Evolutionary conservation across 92 coral and sea anemone genomes (phyloP).

Genomic region (Palythoa grandiflora): DNA sequence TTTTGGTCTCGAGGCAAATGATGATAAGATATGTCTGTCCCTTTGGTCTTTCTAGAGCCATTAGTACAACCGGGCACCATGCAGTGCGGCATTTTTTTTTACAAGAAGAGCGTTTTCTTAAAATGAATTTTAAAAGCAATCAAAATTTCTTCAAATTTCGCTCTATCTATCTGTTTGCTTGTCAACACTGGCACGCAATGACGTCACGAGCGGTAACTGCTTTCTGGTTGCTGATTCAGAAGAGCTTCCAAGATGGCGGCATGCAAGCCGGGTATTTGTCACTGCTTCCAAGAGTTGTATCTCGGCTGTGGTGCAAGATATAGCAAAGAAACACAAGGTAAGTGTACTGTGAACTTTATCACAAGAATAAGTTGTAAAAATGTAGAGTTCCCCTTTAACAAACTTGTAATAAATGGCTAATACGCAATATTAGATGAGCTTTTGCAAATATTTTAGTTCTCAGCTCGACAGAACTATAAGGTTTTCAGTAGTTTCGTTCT

Average conservation of each 20-base stretch:
- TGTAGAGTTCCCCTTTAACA: not conserved
- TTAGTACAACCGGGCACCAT: conserved; percentile 60
- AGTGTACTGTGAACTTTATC: not conserved
- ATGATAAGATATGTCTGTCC: conserved; percentile 43
- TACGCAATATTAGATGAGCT: too few relatives aligned
- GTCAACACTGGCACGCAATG: not conserved
- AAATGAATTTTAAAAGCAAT: not conserved
- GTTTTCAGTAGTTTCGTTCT: too few relatives aligned
- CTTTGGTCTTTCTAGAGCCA: conserved; percentile 60
- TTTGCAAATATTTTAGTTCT: too few relatives aligned
- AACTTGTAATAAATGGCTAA: too few relatives aligned
- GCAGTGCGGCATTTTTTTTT: conserved; percentile 54
- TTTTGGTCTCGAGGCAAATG: conserved; percentile 58
- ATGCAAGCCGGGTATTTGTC: not conserved
- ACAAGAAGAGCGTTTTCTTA: not conserved
- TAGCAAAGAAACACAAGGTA: not conserved
- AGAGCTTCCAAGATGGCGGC: not conserved
- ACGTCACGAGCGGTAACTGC: conserved; percentile 36
- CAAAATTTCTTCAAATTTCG: not conserved
- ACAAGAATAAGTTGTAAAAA: not conserved
- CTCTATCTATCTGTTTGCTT: not conserved
- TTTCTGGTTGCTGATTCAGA: conserved; percentile 30
- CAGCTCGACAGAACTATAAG: too few relatives aligned
- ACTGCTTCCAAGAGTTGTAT: not conserved
- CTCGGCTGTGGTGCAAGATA: not conserved